phyloP scores from a whole-genome alignment of 2,888 invertebrate genomes.

The Tenthredo notha region DNA sequence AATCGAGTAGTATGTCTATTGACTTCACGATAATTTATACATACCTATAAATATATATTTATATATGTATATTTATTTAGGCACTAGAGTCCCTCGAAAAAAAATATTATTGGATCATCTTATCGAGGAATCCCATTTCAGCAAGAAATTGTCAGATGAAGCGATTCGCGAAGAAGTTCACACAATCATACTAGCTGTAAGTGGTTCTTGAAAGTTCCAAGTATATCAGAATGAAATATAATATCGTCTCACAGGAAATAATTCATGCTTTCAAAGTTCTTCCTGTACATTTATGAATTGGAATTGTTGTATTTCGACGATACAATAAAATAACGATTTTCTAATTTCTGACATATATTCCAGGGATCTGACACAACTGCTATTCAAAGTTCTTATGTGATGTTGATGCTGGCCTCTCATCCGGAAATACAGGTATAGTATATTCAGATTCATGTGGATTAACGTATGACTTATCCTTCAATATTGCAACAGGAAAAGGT shows the following conservation, averaged over 20 bases:
- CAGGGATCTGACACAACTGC: slow-evolving; percentile 6
- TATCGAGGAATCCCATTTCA: slow-evolving; percentile 78
- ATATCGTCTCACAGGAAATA: not conserved
- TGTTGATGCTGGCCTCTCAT: slow-evolving; percentile 23
- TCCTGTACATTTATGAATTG: not conserved
- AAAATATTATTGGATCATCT: slow-evolving; percentile 79
- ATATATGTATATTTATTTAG: not conserved
- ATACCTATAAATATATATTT: not conserved
- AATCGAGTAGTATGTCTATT: not conserved
- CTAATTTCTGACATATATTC: not conserved
- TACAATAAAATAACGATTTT: not conserved
- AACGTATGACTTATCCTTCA: not conserved
- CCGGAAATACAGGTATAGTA: not conserved
- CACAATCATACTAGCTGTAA: not conserved
- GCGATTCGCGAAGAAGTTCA: not conserved
- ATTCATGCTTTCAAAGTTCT: not conserved
- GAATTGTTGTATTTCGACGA: not conserved
- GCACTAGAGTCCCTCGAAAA: slow-evolving; percentile 54
- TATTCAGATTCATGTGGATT: not conserved
- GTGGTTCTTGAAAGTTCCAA: not conserved
- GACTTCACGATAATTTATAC: not conserved
- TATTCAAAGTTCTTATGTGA: not conserved
- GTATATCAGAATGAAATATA: not conserved
- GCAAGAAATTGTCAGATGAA: slow-evolving; percentile 78
- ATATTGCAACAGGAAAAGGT: slow-evolving; percentile 70